Conservation (phyloP, 2,113 vertebrate species). For the Polyodon spathula region DNA sequence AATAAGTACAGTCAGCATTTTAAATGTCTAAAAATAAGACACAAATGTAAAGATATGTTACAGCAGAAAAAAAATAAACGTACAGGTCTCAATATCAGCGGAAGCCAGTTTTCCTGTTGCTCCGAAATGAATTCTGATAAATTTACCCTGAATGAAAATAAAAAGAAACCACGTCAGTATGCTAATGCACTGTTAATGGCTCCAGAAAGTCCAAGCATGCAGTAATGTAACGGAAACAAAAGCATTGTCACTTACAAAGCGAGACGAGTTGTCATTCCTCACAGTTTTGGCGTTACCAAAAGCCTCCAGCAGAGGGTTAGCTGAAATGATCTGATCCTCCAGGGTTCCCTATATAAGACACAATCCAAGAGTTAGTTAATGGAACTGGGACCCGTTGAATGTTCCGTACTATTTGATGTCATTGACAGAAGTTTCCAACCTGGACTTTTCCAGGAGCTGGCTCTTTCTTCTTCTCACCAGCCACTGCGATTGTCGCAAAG, state of each 20-base stretch:
- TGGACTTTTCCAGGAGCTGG: constrained; percentile 33
- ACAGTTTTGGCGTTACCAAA: constrained; percentile 56
- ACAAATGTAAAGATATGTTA: constrained; percentile 26
- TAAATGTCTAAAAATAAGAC: too few species aligned
- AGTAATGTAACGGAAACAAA: neutral
- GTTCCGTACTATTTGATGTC: neutral
- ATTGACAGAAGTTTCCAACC: constrained; percentile 8
- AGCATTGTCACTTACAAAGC: constrained; percentile 37
- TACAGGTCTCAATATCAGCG: constrained; percentile 43
- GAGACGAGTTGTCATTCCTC: constrained; percentile 51
- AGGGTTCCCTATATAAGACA: constrained; percentile 37
- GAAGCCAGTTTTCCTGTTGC: constrained; percentile 47
- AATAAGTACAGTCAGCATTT: too few species aligned
- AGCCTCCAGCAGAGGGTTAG: constrained; percentile 48
- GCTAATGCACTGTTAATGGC: neutral
- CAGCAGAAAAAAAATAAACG: constrained; percentile 25
- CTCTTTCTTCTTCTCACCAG: constrained; percentile 23
- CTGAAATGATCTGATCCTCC: constrained; percentile 50
- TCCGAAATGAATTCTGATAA: constrained; percentile 51
- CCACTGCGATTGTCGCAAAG: constrained; percentile 28
- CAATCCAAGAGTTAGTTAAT: neutral
- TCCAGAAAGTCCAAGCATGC: neutral
- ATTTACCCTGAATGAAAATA: constrained; percentile 40
- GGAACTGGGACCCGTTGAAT: neutral
- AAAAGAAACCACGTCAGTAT: neutral